A percentile compares a stretch with the other conserved stretches of the same genome.
Conservation (phyloP, 2,113 vertebrate genomes). For the Hippocampus guttulatus region DNA sequence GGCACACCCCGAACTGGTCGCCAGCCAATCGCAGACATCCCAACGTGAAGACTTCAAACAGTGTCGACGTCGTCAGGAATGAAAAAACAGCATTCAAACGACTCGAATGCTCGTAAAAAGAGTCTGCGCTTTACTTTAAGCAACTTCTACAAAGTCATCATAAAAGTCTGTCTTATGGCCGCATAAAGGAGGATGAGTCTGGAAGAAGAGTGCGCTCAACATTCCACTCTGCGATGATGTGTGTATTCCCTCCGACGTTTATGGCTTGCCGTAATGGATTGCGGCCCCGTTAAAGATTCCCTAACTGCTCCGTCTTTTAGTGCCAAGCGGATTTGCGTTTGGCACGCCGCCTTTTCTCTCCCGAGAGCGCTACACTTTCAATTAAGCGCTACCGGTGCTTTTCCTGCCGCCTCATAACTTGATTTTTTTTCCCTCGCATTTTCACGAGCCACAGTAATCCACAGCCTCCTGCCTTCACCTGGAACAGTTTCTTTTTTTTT, state of each 20-base stretch:
- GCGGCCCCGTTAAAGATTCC: slow-evolving; percentile 56
- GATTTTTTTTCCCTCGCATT: slow-evolving; percentile 30
- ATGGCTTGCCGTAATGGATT: slow-evolving; percentile 64
- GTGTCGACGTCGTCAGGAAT: background rate
- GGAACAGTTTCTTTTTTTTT: slow-evolving; percentile 26
- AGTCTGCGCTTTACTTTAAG: slow-evolving; percentile 36
- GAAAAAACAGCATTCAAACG: background rate
- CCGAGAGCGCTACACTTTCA: slow-evolving; percentile 58
- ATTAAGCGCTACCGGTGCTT: slow-evolving; percentile 48
- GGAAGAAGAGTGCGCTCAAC: slow-evolving; percentile 30
- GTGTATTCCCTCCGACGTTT: slow-evolving; percentile 61
- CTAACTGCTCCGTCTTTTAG: slow-evolving; percentile 55
- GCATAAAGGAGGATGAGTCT: slow-evolving; percentile 58
- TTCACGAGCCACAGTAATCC: slow-evolving; percentile 38
- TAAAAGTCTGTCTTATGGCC: slow-evolving; percentile 45
- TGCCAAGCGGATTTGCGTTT: slow-evolving; percentile 55
- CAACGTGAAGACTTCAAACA: background rate
- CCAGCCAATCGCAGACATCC: too few species aligned
- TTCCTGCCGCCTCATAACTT: slow-evolving; percentile 45
- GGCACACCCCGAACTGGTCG: too few species aligned
- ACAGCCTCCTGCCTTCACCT: slow-evolving; percentile 22
- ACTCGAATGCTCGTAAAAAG: slow-evolving; percentile 20
- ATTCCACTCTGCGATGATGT: slow-evolving; percentile 53
- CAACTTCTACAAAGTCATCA: slow-evolving; percentile 48
- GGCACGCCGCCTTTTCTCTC: slow-evolving; percentile 49